These are phyloP conservation scores for Blastobasis adustella DNA, from an alignment of 2,888 invertebrate genomes.

Conservation along the genomic window DNA sequence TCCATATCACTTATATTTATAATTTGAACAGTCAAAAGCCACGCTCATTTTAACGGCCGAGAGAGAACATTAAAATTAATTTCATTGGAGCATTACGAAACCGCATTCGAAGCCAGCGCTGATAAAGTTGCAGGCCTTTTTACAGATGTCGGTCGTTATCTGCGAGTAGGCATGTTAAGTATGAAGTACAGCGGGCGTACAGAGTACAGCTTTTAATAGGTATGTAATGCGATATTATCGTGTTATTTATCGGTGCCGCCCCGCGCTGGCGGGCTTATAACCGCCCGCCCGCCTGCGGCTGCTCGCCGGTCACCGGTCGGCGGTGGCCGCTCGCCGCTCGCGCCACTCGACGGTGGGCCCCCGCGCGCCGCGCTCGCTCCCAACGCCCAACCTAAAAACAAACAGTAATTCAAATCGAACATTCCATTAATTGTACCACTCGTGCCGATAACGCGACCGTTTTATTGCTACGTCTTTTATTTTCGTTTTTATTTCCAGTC, in stretches of 20 bases:
- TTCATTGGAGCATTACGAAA: too few species aligned
- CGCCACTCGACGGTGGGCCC: constrained; percentile 34
- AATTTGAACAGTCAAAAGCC: too few species aligned
- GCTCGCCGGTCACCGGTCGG: background rate
- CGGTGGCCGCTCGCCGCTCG: constrained; percentile 9
- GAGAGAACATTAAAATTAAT: too few species aligned
- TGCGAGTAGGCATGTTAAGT: constrained; percentile 42
- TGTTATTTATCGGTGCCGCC: constrained; percentile 51
- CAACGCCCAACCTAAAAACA: constrained; percentile 18
- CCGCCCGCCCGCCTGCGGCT: constrained; percentile 42
- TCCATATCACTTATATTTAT: too few species aligned
- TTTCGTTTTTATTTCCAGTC: constrained; percentile 62
- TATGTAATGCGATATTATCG: constrained; percentile 58
- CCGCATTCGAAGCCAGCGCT: constrained; percentile 2
- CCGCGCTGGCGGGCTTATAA: constrained; percentile 41
- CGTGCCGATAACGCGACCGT: constrained; percentile 55
- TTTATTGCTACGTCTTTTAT: constrained; percentile 62
- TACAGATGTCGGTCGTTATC: constrained; percentile 56
- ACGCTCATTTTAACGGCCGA: too few species aligned
- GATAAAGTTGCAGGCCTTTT: constrained; percentile 33
- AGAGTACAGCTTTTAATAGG: constrained; percentile 50
- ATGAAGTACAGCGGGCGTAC: too few species aligned
- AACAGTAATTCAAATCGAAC: constrained; percentile 48
- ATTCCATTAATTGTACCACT: constrained; percentile 62
- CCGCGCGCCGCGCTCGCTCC: constrained; percentile 34